Conservation (phyloP, 2,797 vertebrate genomes). For the Craterocephalus amniculus region DNA sequence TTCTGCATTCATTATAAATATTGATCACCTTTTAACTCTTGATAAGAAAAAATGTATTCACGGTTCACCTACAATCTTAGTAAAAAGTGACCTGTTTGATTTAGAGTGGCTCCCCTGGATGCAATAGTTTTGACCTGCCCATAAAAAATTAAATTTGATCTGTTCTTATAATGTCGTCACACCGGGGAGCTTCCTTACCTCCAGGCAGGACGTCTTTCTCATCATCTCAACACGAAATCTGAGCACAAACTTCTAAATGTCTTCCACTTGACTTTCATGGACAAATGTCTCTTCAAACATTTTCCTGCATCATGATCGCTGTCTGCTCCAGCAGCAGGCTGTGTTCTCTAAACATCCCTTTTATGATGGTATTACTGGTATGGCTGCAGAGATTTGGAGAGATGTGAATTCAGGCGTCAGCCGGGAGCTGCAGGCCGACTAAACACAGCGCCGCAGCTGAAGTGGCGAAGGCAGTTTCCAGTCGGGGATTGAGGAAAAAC, state of each 20-base stretch:
- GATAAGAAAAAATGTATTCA: neutral
- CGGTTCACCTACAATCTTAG: neutral
- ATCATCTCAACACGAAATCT: slow-evolving; percentile 1
- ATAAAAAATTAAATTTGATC: slow-evolving; percentile 17
- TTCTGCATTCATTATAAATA: neutral
- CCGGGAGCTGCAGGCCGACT: slow-evolving; percentile 58
- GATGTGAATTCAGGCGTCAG: slow-evolving; percentile 58
- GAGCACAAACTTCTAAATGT: slow-evolving; percentile 21
- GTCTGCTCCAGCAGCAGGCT: slow-evolving; percentile 14
- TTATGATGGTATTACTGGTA: slow-evolving; percentile 56
- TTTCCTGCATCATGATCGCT: slow-evolving; percentile 40
- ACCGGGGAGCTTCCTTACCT: slow-evolving; percentile 11
- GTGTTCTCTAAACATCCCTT: slow-evolving; percentile 51
- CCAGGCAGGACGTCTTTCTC: neutral
- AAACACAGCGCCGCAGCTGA: slow-evolving; percentile 27
- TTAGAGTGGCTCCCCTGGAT: neutral
- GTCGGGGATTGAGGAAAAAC: slow-evolving; percentile 20
- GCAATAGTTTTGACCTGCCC: neutral
- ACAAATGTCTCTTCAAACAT: slow-evolving; percentile 32
- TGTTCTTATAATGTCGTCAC: too few species aligned
- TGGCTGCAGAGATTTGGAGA: slow-evolving; percentile 57
- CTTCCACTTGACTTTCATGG: slow-evolving; percentile 13
- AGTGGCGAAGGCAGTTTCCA: slow-evolving; percentile 48
- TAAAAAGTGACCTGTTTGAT: neutral
- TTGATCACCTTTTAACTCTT: neutral